A percentile compares a stretch with the other conserved stretches of the same genome.
phyloP scores from a whole-genome alignment of 1,140 invertebrate species.

The Eupeodes corollae region DNA sequence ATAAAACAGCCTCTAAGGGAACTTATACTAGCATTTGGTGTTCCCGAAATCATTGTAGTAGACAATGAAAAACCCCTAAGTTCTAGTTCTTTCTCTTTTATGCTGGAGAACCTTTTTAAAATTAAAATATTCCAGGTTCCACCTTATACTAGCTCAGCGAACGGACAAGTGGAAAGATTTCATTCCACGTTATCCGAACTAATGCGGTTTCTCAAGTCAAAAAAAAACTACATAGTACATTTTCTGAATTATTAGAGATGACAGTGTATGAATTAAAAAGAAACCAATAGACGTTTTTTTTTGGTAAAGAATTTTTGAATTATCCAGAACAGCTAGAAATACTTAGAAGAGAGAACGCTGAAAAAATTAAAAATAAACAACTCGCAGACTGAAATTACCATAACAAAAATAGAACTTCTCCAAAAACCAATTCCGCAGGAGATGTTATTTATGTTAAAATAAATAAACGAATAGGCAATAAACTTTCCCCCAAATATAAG shows the following conservation, averaged over 20 bases:
- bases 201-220: background rate
- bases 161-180: slow-evolving; percentile 1
- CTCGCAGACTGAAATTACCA: slow-evolving; percentile 1
- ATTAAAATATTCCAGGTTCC: background rate
- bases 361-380: slow-evolving; percentile 4
- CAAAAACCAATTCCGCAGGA: too few species aligned
- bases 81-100: background rate
- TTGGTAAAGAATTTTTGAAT: background rate
- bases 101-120: background rate
- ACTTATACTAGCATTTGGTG: background rate
- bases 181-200: background rate
- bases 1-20: too few species aligned
- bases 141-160: background rate
- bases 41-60: background rate
- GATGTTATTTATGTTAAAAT: slow-evolving; percentile 5
- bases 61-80: slow-evolving; percentile 1
- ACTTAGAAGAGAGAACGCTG: background rate
- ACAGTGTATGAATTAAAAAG: background rate
- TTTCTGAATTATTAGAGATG: background rate
- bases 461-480: slow-evolving; percentile 6
- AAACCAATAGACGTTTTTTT: background rate
- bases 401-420: background rate
- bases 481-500: too few species aligned
- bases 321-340: background rate
- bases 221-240: background rate